These are phyloP conservation scores for Garrulus glandarius DNA, from an alignment of 2,797 vertebrate genomes.

Conservation along the genomic window DNA sequence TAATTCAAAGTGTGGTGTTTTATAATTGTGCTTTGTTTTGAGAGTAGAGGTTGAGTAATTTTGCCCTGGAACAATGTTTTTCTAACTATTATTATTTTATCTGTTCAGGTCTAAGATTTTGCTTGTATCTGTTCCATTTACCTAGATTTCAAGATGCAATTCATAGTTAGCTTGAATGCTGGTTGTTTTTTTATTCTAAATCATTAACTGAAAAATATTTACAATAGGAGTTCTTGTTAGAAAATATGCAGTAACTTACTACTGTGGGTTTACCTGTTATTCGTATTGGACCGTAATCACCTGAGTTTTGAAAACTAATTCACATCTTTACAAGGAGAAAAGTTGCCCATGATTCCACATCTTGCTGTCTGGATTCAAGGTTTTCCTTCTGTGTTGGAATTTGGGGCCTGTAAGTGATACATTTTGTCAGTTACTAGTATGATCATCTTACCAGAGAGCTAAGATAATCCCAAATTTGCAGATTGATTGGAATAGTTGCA, in stretches of 20 bases:
- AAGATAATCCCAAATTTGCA: neutral
- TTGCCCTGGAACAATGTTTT: neutral
- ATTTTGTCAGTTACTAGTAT: neutral
- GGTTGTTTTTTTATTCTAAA: neutral
- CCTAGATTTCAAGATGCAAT: neutral
- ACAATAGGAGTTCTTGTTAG: neutral
- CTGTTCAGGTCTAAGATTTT: neutral
- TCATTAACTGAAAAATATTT: neutral
- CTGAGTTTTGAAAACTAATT: neutral
- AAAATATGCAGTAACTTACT: neutral
- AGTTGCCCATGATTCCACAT: neutral
- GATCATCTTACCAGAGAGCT: neutral
- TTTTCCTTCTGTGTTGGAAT: neutral
- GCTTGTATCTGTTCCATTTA: neutral
- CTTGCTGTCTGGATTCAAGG: neutral
- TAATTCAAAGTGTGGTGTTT: neutral
- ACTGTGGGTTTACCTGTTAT: neutral
- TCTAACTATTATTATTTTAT: neutral
- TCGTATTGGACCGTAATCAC: neutral
- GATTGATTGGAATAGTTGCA: neutral
- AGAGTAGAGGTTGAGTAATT: neutral
- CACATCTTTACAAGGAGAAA: neutral
- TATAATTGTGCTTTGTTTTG: neutral
- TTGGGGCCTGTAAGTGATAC: neutral
- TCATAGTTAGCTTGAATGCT: neutral